phyloP scores from a whole-genome alignment of 1,140 invertebrate genomes.

The Bombus fervidus region DNA sequence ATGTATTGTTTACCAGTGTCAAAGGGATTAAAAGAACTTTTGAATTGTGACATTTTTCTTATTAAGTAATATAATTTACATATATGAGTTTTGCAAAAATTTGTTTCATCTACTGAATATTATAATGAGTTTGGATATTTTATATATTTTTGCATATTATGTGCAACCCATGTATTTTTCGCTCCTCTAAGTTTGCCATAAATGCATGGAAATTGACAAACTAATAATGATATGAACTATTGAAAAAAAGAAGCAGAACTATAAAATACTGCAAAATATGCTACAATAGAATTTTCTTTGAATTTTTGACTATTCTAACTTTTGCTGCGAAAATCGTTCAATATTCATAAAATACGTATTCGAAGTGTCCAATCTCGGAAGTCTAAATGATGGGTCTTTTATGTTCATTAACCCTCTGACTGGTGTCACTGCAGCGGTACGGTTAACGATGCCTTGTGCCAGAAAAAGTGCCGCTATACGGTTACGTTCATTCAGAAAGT shows the following conservation, averaged over 20 bases:
- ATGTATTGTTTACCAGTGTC: neutral
- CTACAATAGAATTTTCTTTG: neutral
- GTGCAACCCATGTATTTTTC: neutral
- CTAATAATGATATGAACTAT: too few relatives aligned
- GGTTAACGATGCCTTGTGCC: slow-evolving; percentile 46
- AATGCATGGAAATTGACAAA: too few relatives aligned
- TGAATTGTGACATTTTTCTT: too few relatives aligned
- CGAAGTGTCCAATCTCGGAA: slow-evolving; percentile 48
- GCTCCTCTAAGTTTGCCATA: too few relatives aligned
- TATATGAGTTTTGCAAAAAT: too few relatives aligned
- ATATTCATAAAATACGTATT: slow-evolving; percentile 5
- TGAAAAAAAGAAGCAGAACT: neutral
- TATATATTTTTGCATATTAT: neutral
- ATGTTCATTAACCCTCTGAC: slow-evolving; percentile 45
- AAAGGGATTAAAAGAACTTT: too few relatives aligned
- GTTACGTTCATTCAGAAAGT: slow-evolving; percentile 50
- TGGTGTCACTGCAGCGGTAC: slow-evolving; percentile 33
- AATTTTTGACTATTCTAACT: neutral
- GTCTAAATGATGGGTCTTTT: slow-evolving; percentile 51
- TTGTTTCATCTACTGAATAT: too few relatives aligned
- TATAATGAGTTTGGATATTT: too few relatives aligned
- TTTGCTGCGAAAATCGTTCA: neutral
- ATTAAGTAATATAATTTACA: neutral
- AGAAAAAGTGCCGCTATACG: slow-evolving; percentile 43
- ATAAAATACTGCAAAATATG: neutral